These are phyloP conservation scores for Tolypeutes matacus DNA, from an alignment of 2,797 vertebrate species.

Conservation along the genomic window DNA sequence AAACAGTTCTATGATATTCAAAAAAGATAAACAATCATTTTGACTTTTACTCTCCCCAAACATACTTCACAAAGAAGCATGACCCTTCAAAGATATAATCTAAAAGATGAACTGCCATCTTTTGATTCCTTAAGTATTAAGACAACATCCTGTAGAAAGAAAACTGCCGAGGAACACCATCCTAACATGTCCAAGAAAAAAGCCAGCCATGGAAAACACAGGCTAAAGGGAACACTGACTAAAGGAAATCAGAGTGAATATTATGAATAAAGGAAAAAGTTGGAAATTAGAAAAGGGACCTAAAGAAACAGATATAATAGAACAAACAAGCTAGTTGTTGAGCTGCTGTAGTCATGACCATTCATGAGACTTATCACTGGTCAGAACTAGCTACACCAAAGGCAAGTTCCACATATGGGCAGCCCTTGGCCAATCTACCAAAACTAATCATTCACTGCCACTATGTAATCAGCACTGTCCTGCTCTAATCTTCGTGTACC, in stretches of 20 bases:
- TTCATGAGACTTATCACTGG: neutral
- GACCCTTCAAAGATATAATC: neutral
- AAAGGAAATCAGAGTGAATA: slow-evolving; percentile 29
- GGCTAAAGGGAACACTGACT: neutral
- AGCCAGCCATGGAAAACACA: slow-evolving; percentile 33
- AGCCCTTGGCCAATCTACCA: slow-evolving; percentile 68
- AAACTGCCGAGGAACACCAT: slow-evolving; percentile 17
- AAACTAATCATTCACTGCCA: slow-evolving; percentile 64
- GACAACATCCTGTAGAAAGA: neutral
- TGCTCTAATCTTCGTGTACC: slow-evolving; percentile 60
- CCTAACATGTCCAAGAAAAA: slow-evolving; percentile 31
- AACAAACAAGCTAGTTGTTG: neutral
- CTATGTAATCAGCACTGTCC: slow-evolving; percentile 68
- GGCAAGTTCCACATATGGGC: neutral
- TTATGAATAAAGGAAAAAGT: slow-evolving; percentile 40
- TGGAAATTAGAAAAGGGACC: neutral
- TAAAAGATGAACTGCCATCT: neutral
- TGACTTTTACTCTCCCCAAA: slow-evolving; percentile 35
- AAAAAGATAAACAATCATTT: slow-evolving; percentile 22
- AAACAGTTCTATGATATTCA: slow-evolving; percentile 38
- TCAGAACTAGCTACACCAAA: slow-evolving; percentile 30
- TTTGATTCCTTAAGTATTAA: neutral
- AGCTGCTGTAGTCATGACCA: neutral
- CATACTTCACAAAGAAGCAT: neutral
- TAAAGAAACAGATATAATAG: slow-evolving; percentile 10